A percentile compares a stretch with the other conserved stretches of the same genome.
These are phyloP conservation scores for Trichechus manatus DNA, from an alignment of 2,113 vertebrate species.

Conservation along the genomic window DNA sequence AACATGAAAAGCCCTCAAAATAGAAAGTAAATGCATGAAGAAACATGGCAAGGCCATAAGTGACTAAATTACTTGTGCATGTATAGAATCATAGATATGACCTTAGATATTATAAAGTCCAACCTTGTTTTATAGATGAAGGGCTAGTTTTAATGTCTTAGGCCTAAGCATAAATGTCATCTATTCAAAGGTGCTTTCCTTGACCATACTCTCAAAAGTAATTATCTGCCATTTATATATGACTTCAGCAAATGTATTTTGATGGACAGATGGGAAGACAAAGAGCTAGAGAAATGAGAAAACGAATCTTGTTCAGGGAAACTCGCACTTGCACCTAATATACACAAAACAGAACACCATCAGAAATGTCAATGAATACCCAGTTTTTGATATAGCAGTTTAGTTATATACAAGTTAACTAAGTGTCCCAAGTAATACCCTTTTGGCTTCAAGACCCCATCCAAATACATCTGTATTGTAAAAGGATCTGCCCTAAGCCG, in stretches of 20 bases:
- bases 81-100: not conserved
- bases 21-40: not conserved
- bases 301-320: not conserved
- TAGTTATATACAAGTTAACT: not conserved
- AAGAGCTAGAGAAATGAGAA: not conserved
- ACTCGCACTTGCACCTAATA: not conserved
- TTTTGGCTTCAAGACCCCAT: constrained; percentile 31
- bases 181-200: not conserved
- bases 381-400: not conserved
- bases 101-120: not conserved
- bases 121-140: not conserved
- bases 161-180: not conserved
- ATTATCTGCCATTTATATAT: not conserved
- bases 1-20: not conserved
- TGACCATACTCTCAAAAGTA: not conserved
- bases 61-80: not conserved
- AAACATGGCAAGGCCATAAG: not conserved
- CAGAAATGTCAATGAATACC: not conserved
- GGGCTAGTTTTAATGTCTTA: not conserved
- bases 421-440: not conserved
- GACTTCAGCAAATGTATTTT: not conserved
- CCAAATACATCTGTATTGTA: constrained; percentile 43
- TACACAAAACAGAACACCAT: constrained; percentile 19
- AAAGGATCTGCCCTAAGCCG: constrained; percentile 50
- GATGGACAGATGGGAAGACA: not conserved